A percentile compares a stretch with the other conserved stretches of the same genome.
These are phyloP conservation scores for Caracal caracal DNA, from an alignment of 2,113 vertebrate genomes.

Conservation along the genomic window DNA sequence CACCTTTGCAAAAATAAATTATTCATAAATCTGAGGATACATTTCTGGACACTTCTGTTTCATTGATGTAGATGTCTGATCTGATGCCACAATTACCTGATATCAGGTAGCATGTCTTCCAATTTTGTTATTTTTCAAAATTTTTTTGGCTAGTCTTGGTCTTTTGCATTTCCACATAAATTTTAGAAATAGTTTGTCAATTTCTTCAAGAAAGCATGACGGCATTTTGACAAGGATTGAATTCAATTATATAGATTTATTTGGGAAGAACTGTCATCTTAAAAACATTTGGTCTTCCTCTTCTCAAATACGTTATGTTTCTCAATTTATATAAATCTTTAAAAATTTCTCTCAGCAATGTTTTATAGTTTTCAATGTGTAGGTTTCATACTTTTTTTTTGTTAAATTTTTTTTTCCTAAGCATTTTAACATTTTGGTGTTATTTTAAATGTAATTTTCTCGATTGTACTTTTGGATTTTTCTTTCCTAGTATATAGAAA, in stretches of 20 bases:
- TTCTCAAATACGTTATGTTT: not conserved
- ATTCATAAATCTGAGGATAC: not conserved
- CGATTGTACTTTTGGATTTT: not conserved
- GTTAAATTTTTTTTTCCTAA: not conserved
- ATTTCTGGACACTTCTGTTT: not conserved
- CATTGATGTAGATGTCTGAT: not conserved
- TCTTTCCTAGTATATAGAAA: not conserved
- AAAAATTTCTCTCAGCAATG: not conserved
- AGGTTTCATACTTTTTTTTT: not conserved
- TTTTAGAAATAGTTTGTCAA: not conserved
- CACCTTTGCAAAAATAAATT: not conserved
- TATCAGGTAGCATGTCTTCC: not conserved
- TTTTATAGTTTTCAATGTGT: not conserved
- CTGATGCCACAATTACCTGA: not conserved
- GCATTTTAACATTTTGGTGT: not conserved
- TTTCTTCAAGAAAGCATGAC: not conserved
- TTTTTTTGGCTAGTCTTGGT: not conserved
- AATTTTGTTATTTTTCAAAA: not conserved
- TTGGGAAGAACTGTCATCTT: not conserved
- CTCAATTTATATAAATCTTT: not conserved
- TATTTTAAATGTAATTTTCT: not conserved
- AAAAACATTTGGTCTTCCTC: not conserved
- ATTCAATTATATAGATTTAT: not conserved
- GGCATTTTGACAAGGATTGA: not conserved
- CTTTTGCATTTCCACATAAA: not conserved